Conservation (phyloP, 2,888 invertebrate genomes). For the Cephus rjabovi region DNA sequence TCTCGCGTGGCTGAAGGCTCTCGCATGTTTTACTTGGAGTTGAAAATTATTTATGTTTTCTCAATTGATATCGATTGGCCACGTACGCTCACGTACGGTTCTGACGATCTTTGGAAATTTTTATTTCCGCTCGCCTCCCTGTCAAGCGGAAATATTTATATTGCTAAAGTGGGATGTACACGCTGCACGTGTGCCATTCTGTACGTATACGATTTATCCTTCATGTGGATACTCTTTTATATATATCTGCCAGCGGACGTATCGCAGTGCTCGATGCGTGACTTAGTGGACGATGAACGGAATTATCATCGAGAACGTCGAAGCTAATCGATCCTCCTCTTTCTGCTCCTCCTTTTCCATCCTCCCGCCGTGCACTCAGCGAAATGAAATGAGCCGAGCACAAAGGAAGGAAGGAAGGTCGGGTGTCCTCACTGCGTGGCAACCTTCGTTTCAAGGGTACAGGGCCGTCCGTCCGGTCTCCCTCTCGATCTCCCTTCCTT, state of each 20-base stretch:
- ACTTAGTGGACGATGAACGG: neutral
- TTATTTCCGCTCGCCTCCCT: neutral
- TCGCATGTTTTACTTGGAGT: neutral
- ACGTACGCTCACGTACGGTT: neutral
- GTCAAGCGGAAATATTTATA: neutral
- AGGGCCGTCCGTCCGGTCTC: constrained; percentile 47
- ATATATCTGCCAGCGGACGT: neutral
- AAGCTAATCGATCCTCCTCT: constrained; percentile 42
- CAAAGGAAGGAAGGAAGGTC: constrained; percentile 49
- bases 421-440: constrained; percentile 48
- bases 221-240: neutral
- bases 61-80: neutral
- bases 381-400: constrained; percentile 50
- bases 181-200: too few relatives aligned
- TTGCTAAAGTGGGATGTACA: neutral
- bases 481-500: constrained; percentile 33
- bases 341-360: neutral
- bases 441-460: constrained; percentile 64
- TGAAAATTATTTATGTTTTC: neutral
- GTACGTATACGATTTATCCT: too few relatives aligned
- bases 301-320: constrained; percentile 18
- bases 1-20: neutral
- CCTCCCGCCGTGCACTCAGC: neutral
- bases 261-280: neutral
- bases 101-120: neutral